Base-by-base conservation (phyloP, 2,797 vertebrate species). In the Microctenopoma steveboyesi region DNA sequence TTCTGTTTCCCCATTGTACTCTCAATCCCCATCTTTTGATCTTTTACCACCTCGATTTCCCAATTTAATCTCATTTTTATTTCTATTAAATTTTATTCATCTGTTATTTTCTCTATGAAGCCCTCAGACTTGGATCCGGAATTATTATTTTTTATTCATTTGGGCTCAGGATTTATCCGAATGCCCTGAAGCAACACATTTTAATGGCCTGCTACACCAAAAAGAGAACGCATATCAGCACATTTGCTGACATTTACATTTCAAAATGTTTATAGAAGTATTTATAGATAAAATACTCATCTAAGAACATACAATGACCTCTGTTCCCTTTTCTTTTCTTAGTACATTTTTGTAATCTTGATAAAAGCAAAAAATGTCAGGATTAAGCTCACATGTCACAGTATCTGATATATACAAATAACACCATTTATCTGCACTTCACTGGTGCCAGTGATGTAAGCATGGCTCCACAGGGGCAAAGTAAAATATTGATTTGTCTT, bases 231-330 rank as follows among this genome's bases (percentile, higher is more conserved):
- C 62, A 42, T 10, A 50, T 69, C 51, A 49, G 56, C 72, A 55
- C 7, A 49, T 65, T 50, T 49, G 50, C 68, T 65, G 69, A 53
- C 75, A 78, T 83, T 77, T 83, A 78, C 61, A 58, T 79, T 83
- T 76, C 30, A 72, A 73, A 74, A 68, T 69, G 57, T 79, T 82
- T 64, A 62, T 43, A 69, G 48, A 68, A 45, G 52, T 14, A 42
- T 42, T 40, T 4, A 72, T 5, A 61, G 53, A 72, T 43, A 63
- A 9, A 76, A 13, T 42, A 64, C 46, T 71, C 52, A 35, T 77
- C 52, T 9, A 1, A 43, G 62, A 53, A 63, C 28, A n/a, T 39
- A 25, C 61, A 55, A 47, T 71, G 56, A 65, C 42, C 48, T 37
- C 3, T 55, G 57, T 55, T 55, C 25, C 48, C 1, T 2, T 61